These are phyloP conservation scores for Neoscelio sp. DNA, from an alignment of 2,888 invertebrate genomes.

Conservation along the genomic window DNA sequence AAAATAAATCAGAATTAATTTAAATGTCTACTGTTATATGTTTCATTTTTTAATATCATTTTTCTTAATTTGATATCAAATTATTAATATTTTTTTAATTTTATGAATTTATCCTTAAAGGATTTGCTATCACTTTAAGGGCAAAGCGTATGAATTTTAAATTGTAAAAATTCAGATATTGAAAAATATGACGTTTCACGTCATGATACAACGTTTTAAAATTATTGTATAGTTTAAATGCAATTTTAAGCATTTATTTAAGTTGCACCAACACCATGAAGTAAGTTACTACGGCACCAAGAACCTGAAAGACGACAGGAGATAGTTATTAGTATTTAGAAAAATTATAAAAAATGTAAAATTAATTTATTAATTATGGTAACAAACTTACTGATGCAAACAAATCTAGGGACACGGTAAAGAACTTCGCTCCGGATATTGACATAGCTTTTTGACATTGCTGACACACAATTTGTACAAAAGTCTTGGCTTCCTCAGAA, in stretches of 20 bases:
- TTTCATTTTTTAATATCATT: too few relatives aligned
- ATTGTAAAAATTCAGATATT: too few relatives aligned
- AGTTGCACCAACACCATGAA: slow-evolving; percentile 96
- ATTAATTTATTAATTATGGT: slow-evolving; percentile 10
- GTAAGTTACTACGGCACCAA: slow-evolving; percentile 94
- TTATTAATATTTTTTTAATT: slow-evolving; percentile 2
- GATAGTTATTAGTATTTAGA: not conserved
- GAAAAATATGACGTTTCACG: too few relatives aligned
- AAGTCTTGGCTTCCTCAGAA: slow-evolving; percentile 95
- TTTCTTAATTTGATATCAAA: too few relatives aligned
- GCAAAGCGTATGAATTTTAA: too few relatives aligned
- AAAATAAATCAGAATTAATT: too few relatives aligned
- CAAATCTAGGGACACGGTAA: slow-evolving; percentile 93
- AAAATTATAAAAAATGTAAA: not conserved
- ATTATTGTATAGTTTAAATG: too few relatives aligned
- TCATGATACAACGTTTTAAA: too few relatives aligned
- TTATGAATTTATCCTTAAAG: not conserved
- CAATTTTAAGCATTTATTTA: slow-evolving; percentile 84
- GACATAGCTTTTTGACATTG: slow-evolving; percentile 96
- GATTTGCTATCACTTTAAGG: not conserved
- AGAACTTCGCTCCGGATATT: slow-evolving; percentile 95
- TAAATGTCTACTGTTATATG: too few relatives aligned
- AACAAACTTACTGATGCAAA: slow-evolving; percentile 91
- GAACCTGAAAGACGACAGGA: slow-evolving; percentile 85
- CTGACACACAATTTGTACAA: slow-evolving; percentile 95